Conservation (phyloP, 2,797 vertebrate species). For the Falco peregrinus region DNA sequence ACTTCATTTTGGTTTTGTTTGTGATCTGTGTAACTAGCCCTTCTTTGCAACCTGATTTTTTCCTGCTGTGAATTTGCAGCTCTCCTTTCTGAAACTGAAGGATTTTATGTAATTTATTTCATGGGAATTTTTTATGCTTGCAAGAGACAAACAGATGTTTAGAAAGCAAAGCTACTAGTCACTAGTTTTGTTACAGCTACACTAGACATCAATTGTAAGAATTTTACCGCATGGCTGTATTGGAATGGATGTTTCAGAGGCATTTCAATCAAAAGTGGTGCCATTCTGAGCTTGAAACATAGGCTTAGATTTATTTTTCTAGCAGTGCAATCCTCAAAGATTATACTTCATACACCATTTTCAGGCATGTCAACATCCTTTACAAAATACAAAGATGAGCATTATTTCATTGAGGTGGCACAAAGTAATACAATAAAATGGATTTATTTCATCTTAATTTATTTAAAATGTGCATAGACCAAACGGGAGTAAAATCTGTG, state of each 20-base stretch:
- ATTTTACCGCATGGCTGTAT: constrained; percentile 62
- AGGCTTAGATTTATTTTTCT: constrained; percentile 77
- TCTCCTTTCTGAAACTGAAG: not conserved
- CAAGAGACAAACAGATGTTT: constrained; percentile 64
- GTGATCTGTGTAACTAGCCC: not conserved
- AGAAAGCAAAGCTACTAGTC: constrained; percentile 64
- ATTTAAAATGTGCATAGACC: constrained; percentile 78
- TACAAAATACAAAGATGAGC: constrained; percentile 75
- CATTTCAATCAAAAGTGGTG: constrained; percentile 76
- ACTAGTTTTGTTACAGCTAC: constrained; percentile 59
- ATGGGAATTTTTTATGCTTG: constrained; percentile 14
- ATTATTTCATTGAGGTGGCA: constrained; percentile 80
- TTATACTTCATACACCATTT: constrained; percentile 78
- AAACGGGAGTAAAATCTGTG: constrained; percentile 75
- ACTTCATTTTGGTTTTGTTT: not conserved
- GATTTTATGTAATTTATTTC: constrained; percentile 10
- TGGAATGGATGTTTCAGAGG: constrained; percentile 68
- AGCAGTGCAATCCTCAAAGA: constrained; percentile 74
- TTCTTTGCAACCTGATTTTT: not conserved
- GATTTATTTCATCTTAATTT: constrained; percentile 82
- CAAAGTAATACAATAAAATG: constrained; percentile 79
- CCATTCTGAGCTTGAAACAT: constrained; percentile 71
- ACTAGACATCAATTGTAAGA: constrained; percentile 66
- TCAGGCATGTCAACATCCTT: constrained; percentile 78
- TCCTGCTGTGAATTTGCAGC: not conserved